phyloP scores from a whole-genome alignment of 1,140 invertebrate species.

The Bombyx mandarina region DNA sequence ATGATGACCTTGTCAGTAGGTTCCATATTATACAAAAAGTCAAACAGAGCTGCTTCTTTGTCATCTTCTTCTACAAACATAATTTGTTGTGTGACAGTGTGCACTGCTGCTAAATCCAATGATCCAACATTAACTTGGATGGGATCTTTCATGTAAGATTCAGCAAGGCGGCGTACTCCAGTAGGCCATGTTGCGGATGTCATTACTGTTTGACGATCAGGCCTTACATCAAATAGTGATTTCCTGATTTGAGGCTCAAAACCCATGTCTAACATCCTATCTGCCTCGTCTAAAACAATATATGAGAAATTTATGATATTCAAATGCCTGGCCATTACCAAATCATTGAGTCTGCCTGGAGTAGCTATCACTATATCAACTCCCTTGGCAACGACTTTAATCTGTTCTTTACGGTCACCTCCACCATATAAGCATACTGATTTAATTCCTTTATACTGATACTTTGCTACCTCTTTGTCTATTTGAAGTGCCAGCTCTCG shows the following conservation, averaged over 20 bases:
- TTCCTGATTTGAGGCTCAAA: slow-evolving; percentile 92
- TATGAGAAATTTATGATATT: slow-evolving; percentile 85
- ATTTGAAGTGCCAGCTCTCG: slow-evolving; percentile 93
- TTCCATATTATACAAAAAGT: slow-evolving; percentile 77
- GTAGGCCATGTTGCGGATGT: slow-evolving; percentile 91
- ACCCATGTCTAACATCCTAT: slow-evolving; percentile 89
- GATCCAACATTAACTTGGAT: slow-evolving; percentile 91
- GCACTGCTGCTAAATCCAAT: slow-evolving; percentile 87
- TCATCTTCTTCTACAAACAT: slow-evolving; percentile 81
- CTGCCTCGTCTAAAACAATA: slow-evolving; percentile 93
- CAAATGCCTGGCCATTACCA: slow-evolving; percentile 76
- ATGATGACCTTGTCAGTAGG: slow-evolving; percentile 87
- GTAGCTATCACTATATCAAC: slow-evolving; percentile 93
- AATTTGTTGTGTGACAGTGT: slow-evolving; percentile 85
- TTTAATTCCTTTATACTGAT: slow-evolving; percentile 85
- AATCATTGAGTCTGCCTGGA: slow-evolving; percentile 89
- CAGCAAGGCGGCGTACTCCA: slow-evolving; percentile 84
- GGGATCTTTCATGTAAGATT: slow-evolving; percentile 89
- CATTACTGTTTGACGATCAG: slow-evolving; percentile 89
- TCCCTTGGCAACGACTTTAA: slow-evolving; percentile 77
- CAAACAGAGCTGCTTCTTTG: slow-evolving; percentile 56
- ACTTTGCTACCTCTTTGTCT: slow-evolving; percentile 90
- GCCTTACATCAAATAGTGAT: slow-evolving; percentile 81
- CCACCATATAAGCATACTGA: slow-evolving; percentile 92
- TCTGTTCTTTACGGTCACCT: slow-evolving; percentile 82